These are phyloP conservation scores for Ascidia mentula DNA, from an alignment of 23 tunicate species.

Conservation along the genomic window DNA sequence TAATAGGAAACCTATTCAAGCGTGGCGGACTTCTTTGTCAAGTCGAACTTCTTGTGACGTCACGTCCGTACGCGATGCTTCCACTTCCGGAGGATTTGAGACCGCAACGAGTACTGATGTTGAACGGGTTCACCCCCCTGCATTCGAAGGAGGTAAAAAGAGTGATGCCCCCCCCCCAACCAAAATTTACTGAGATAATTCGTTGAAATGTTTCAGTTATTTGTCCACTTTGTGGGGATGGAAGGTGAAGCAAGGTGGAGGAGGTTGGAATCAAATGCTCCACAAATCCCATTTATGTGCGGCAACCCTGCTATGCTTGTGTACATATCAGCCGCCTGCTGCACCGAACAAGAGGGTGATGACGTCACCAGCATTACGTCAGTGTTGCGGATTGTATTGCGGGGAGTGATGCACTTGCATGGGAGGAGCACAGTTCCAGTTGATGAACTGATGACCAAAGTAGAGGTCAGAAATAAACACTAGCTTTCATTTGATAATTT, in stretches of 20 bases:
- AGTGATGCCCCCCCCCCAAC: no score
- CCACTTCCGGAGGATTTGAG: not conserved
- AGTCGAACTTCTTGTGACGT: slow-evolving; percentile 1
- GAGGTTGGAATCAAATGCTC: not conserved
- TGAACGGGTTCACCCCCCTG: slow-evolving; percentile 15
- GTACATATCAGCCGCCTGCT: slow-evolving; percentile 27
- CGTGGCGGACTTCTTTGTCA: not conserved
- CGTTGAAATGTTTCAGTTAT: no score
- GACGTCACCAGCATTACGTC: slow-evolving; percentile 13
- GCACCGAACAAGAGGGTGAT: not conserved
- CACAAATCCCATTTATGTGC: slow-evolving; percentile 20
- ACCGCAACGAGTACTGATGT: slow-evolving; percentile 7
- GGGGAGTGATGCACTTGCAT: not conserved
- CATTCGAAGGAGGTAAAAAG: not conserved
- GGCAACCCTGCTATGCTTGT: slow-evolving; percentile 26
- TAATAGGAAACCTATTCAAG: slow-evolving; percentile 7
- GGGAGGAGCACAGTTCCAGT: not conserved
- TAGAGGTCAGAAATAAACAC: no score
- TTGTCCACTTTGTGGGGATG: slow-evolving; percentile 12
- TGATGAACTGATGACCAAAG: not conserved
- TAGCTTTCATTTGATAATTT: no score
- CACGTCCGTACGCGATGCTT: slow-evolving; percentile 20
- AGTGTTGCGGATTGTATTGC: not conserved
- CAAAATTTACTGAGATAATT: no score
- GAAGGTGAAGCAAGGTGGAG: not conserved